Base-by-base conservation (phyloP, 2,888 invertebrate species). In the Oscheius sp. region DNA sequence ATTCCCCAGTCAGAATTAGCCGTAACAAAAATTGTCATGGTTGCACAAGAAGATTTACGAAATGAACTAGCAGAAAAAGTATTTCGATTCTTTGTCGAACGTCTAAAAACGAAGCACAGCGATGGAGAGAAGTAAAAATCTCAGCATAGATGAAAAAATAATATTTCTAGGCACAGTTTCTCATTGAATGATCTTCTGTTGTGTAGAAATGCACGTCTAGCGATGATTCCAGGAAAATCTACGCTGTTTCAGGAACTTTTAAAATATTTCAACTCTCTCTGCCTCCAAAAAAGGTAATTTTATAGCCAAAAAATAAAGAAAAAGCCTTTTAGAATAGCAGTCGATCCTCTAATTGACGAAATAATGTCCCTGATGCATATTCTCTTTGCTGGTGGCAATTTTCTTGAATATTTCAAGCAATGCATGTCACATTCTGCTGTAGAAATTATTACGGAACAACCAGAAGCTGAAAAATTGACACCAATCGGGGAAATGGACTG, bases 281-380 rank as follows among this genome's bases (percentile, higher is more conserved):
- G 66, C 18, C 1, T 27, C 2, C 66, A 66, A 21, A 66, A 66
- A 49, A 63, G 58, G 58, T 58, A n/a, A n/a, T n/a, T n/a, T n/a
- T n/a, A n/a, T n/a, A n/a, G n/a, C n/a, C n/a, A n/a, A n/a, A n/a
- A n/a, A n/a, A n/a, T n/a, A 23, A 29, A 16, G 13, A 25, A 21
- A 16, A 29, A 9, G 9, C 16, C 2, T 18, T 25, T 23, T 58
- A 61, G 66, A 52, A 66, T 66, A 3, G 35, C 66, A 3, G 52
- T 52, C 5, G 66, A 66, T 52, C 52, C 66, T 0, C 52, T 35
- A 18, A 52, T 49, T 27, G 66, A 66, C 29, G 52, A 66, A 29
- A 29, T 66, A 12, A 66, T 66, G 66, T 66, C 52, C 13, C 29
- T 66, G 52, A 13, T 66, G 27, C 66, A 66, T 18, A 66, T 66